These are phyloP conservation scores for Celastrina argiolus DNA, from an alignment of 2,888 invertebrate species.

Conservation along the genomic window DNA sequence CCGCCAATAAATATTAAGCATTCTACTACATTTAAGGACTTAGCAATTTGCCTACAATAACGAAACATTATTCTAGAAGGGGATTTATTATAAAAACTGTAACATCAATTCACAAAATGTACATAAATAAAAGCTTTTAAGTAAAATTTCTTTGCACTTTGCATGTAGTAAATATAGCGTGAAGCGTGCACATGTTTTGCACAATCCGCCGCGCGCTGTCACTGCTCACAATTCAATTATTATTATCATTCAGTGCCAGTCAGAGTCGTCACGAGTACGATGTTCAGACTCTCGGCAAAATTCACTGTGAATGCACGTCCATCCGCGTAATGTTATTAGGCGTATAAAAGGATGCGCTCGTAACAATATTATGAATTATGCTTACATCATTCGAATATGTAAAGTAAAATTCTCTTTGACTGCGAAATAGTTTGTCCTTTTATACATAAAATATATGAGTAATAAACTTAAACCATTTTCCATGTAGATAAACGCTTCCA, in stretches of 20 bases:
- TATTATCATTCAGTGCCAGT: conserved; percentile 19
- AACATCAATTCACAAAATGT: too few species aligned
- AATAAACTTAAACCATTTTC: neutral
- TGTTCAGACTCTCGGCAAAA: conserved; percentile 11
- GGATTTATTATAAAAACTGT: too few species aligned
- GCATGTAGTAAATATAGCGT: neutral
- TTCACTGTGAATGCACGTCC: conserved; percentile 4
- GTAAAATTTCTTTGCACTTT: conserved; percentile 1
- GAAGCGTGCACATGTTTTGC: conserved; percentile 3
- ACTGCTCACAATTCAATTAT: conserved; percentile 20
- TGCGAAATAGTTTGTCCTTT: neutral
- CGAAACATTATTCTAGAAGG: too few species aligned
- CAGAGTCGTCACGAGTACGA: conserved; percentile 14
- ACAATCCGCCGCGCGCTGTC: neutral
- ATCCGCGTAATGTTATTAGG: conserved; percentile 16
- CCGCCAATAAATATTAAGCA: too few species aligned
- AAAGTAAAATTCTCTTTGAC: neutral
- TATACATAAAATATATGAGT: neutral
- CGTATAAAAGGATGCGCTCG: conserved; percentile 12
- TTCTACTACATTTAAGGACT: too few species aligned
- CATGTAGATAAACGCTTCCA: neutral
- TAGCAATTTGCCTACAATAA: too few species aligned
- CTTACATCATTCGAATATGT: neutral
- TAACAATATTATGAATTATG: conserved; percentile 18
- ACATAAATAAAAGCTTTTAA: neutral